Base-by-base conservation (phyloP, 2,888 invertebrate species). In the Mongoloraphidia duomilia region DNA sequence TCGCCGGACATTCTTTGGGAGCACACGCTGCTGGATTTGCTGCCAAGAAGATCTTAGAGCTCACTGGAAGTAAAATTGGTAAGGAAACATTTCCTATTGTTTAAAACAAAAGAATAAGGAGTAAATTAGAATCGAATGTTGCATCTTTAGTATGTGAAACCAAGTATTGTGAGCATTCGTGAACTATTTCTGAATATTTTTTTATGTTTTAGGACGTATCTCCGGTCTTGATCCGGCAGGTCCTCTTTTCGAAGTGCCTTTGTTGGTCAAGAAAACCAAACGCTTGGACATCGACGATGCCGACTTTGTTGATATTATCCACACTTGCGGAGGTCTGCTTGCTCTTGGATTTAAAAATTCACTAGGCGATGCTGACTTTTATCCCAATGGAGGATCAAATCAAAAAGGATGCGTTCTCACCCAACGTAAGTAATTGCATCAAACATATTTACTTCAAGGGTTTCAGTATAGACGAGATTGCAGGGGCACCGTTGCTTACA, bases 171-270 rank as follows among this genome's bases (percentile, higher is more conserved):
- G n/a, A n/a, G n/a, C n/a, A n/a, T n/a, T n/a, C n/a, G n/a, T n/a
- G 26, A 26, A 1, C 6, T 26, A 26, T 5, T 26, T 26, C 1
- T 26, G 26, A 26, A 26, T 26, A 5, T 5, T 26, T 26, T 26
- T 26, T 26, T 26, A 6, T 17, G 17, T 26, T 26, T 26, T 6
- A 26, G 26, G 65, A 9, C 60, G 72, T 53, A 63, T 72, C 8
- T 71, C 72, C 5, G 71, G 66, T n/a, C 56, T 70, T 14, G 72
- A 72, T 58, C 69, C 71, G 9, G 70, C 70, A 34, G 62, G 69
- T 33, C 70, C 70, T 2, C 51, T 49, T 14, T 63, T 60, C 47
- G 56, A 57, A 58, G 58, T 37, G 36, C 47, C 53, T 8, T 44
- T 52, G 34, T 44, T 52, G 9, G 45, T 55, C 8, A 65, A 63